Evolutionary conservation across 2,113 vertebrate species (phyloP).

Genomic region (Benitochromis conjunctus): DNA sequence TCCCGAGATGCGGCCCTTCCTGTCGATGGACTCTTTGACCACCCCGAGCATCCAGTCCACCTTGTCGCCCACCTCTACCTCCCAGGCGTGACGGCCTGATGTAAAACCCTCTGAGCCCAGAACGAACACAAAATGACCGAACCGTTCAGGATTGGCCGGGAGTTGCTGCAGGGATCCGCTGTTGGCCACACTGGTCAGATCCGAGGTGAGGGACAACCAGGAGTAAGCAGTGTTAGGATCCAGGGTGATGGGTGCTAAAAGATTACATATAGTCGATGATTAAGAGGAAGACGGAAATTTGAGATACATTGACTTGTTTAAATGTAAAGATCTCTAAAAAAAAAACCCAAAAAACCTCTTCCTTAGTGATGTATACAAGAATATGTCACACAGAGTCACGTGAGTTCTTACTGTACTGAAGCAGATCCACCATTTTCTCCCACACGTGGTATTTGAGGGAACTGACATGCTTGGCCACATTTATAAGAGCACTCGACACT

Average conservation of each 20-base stretch:
- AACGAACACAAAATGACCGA: constrained; percentile 76
- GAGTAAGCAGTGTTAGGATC: constrained; percentile 78
- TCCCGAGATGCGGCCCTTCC: constrained; percentile 73
- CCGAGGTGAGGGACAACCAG: constrained; percentile 69
- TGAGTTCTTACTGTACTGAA: constrained; percentile 71
- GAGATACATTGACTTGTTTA: not conserved
- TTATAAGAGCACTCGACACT: constrained; percentile 62
- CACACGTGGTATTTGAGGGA: constrained; percentile 75
- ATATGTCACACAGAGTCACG: not conserved
- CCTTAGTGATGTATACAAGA: not conserved
- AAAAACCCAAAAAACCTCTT: not conserved
- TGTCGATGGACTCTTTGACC: constrained; percentile 68
- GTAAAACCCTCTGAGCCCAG: constrained; percentile 74
- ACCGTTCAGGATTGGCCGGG: constrained; percentile 73
- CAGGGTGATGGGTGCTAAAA: constrained; percentile 72
- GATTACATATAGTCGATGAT: not conserved
- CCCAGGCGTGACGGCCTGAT: constrained; percentile 74
- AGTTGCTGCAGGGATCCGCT: constrained; percentile 61
- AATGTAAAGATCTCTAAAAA: not conserved
- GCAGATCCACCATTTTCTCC: constrained; percentile 73
- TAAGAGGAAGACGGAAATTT: not conserved
- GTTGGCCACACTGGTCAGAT: constrained; percentile 70
- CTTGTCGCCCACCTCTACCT: constrained; percentile 74
- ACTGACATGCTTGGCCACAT: constrained; percentile 69
- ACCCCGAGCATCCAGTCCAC: constrained; percentile 77